Evolutionary conservation across 1,140 invertebrate genomes (phyloP), one percentile per base, ranked within the genome.

Genomic region (Drosophila micromelanica): DNA sequence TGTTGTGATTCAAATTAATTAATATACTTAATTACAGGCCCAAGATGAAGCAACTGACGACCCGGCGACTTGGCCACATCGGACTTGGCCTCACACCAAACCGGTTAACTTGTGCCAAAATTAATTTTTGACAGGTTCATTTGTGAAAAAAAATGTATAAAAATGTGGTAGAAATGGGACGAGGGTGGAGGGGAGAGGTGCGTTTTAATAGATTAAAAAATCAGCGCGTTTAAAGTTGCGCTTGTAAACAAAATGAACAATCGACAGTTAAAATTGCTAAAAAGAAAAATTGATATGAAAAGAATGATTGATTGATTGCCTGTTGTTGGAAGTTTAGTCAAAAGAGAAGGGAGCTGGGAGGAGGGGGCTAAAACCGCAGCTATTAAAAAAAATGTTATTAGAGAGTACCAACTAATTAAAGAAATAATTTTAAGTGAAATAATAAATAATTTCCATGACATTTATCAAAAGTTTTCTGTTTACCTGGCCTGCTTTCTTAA

Each of bases 21-120:
- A 86, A 86, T 77, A 78, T 78, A 82, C 71, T 73, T 86, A 89
- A 86, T 86, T 86, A 89, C 78, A 82, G 84, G 60, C 62, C 63
- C 72, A 43, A 51, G 46, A 67, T 49, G 73, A 45, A 20, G 63
- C 65, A 62, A 49, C 7, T 49, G 48, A 3, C 61, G 49, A 45
- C 63, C 54, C 43, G 55, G 13, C 12, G 9, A 32, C 48, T 51
- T 42, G 51, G 13, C 27, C 13, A 30, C 12, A 11, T 40, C 38
- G 35, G 64, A 40, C 54, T 57, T 57, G 57, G 54, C 55, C 54
- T 46, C 54, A 37, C 62, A 35, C n/a, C 30, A 75, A 81, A 78
- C 75, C 67, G 75, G 78, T 89, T 82, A 68, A 65, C 84, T 86
- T 86, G 78, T 69, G 81, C 74, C 81, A 81, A 82, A 77, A 73